Evolutionary conservation across 2,797 vertebrate species (phyloP).

Genomic region (Hemitrygon akajei): DNA sequence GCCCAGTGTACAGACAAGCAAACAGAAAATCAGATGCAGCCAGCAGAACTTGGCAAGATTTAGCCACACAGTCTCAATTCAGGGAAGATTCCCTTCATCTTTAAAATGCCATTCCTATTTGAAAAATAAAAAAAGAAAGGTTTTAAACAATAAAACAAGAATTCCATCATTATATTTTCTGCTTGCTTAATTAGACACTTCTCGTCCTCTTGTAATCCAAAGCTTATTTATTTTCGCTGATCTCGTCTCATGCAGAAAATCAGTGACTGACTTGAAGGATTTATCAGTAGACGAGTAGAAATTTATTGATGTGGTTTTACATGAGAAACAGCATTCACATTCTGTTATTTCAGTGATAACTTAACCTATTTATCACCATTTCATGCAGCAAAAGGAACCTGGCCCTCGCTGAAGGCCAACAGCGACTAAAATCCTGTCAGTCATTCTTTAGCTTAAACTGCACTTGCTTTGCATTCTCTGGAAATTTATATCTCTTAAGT

Average conservation of each 20-base stretch:
- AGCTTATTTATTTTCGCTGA: neutral
- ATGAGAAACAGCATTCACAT: conserved; percentile 12
- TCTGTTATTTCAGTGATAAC: neutral
- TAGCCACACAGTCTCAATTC: neutral
- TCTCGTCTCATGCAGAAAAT: neutral
- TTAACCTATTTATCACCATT: neutral
- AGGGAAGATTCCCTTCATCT: neutral
- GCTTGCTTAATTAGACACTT: neutral
- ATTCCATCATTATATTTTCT: neutral
- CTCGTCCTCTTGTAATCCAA: neutral
- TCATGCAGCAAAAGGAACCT: neutral
- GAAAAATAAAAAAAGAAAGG: neutral
- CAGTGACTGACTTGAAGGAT: neutral
- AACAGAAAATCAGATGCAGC: neutral
- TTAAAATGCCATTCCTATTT: neutral
- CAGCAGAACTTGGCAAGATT: neutral
- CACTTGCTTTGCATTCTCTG: neutral
- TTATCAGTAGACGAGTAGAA: neutral
- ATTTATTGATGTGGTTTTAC: conserved; percentile 4
- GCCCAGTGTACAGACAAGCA: neutral
- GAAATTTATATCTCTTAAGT: neutral
- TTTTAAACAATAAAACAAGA: neutral
- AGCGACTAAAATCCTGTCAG: neutral
- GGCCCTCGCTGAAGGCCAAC: neutral
- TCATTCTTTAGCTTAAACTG: neutral